Conservation (phyloP, 2,888 invertebrate species). For the Monopis laevigella region DNA sequence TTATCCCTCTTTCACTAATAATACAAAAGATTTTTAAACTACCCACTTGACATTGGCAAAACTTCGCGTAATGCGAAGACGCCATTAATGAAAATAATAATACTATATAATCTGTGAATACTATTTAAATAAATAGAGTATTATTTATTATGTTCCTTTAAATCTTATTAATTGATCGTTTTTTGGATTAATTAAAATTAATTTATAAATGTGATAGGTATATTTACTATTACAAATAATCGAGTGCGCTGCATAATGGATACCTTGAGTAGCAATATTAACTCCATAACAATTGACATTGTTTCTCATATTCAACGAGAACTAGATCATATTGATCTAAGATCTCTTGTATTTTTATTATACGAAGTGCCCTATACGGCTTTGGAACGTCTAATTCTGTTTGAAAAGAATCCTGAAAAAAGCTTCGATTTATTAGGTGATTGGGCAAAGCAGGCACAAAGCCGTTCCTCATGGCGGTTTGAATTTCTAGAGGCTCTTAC, state of each 20-base stretch:
- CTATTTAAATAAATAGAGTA: too few species aligned
- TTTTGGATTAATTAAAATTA: too few species aligned
- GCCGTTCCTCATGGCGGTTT: constrained; percentile 38
- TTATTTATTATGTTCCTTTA: too few species aligned
- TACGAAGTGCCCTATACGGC: constrained; percentile 52
- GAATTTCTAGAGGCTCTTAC: constrained; percentile 52
- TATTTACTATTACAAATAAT: too few species aligned
- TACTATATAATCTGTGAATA: too few species aligned
- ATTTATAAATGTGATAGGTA: too few species aligned
- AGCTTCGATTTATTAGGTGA: constrained; percentile 42
- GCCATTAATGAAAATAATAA: too few species aligned
- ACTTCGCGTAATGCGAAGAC: too few species aligned
- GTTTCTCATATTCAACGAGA: constrained; percentile 46
- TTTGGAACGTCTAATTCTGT: constrained; percentile 40
- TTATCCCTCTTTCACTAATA: too few species aligned
- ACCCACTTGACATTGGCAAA: too few species aligned
- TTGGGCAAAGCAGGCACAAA: constrained; percentile 42
- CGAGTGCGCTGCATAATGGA: constrained; percentile 17
- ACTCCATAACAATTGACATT: constrained; percentile 34
- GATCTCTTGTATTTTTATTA: constrained; percentile 48
- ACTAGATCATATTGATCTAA: constrained; percentile 41
- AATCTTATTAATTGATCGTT: too few species aligned
- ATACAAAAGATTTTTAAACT: too few species aligned
- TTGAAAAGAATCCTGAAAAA: constrained; percentile 35
- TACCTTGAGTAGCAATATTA: constrained; percentile 27